These are phyloP conservation scores for Pollenia griseotomentosa DNA, from an alignment of 2,888 invertebrate species.

Conservation along the genomic window DNA sequence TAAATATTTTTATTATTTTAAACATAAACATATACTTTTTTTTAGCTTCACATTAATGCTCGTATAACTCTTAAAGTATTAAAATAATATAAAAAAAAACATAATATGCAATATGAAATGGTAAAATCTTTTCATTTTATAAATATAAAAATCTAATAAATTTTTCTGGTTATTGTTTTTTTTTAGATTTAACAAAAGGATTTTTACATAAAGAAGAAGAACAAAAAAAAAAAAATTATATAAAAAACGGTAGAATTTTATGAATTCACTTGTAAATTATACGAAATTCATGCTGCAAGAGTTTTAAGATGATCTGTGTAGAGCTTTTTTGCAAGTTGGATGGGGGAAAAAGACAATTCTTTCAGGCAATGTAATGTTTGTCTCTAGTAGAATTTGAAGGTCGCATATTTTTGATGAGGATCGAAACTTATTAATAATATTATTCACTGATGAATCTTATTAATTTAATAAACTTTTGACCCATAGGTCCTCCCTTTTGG, in stretches of 20 bases:
- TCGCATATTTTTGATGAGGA: background rate
- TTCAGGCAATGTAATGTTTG: background rate
- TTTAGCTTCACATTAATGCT: slow-evolving; percentile 35
- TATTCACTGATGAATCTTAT: no score
- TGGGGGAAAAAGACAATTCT: slow-evolving; percentile 20
- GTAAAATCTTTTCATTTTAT: slow-evolving; percentile 51
- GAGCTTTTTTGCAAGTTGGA: background rate
- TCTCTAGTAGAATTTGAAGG: background rate
- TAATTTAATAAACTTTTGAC: no score
- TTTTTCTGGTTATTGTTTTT: slow-evolving; percentile 54
- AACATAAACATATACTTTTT: background rate
- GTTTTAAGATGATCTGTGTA: slow-evolving; percentile 60
- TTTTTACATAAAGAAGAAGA: slow-evolving; percentile 46
- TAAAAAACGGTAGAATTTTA: slow-evolving; percentile 63
- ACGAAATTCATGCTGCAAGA: slow-evolving; percentile 53
- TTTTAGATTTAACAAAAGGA: slow-evolving; percentile 50
- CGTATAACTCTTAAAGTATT: slow-evolving; percentile 15
- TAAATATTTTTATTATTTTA: slow-evolving; percentile 2
- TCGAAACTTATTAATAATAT: no score
- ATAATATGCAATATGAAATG: slow-evolving; percentile 15
- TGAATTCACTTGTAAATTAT: slow-evolving; percentile 67
- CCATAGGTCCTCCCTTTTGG: no score
- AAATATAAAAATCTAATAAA: slow-evolving; percentile 67
- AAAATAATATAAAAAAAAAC: slow-evolving; percentile 3
- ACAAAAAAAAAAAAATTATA: slow-evolving; percentile 26